phyloP scores from a whole-genome alignment of 2,888 invertebrate genomes.

The Drosophila macrospina region DNA sequence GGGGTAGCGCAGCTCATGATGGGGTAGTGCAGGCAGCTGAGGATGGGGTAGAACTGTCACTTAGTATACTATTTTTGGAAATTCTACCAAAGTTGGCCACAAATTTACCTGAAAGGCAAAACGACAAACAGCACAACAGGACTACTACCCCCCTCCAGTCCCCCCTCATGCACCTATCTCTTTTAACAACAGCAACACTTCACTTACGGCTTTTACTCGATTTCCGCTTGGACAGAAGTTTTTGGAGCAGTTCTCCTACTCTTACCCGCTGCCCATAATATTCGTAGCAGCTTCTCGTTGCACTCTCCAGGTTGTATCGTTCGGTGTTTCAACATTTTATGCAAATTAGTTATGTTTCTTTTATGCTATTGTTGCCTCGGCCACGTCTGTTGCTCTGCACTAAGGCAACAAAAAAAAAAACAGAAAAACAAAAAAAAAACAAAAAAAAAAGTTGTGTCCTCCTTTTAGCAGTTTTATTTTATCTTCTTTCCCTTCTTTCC shows the following conservation, averaged over 20 bases:
- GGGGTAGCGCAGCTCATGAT: too few relatives aligned
- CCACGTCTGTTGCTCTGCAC: constrained; percentile 60
- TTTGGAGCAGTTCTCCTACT: constrained; percentile 20
- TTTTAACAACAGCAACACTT: too few relatives aligned
- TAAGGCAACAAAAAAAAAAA: too few relatives aligned
- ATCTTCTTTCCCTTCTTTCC: background rate
- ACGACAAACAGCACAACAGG: constrained; percentile 6
- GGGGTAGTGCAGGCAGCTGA: background rate
- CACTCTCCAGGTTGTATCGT: background rate
- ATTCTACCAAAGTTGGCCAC: constrained; percentile 59
- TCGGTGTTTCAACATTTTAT: constrained; percentile 73
- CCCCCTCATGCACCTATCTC: too few relatives aligned
- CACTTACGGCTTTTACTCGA: constrained; percentile 64
- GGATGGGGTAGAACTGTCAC: constrained; percentile 62
- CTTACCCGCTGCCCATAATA: constrained; percentile 3
- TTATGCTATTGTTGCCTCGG: constrained; percentile 62
- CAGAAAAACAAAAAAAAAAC: too few relatives aligned
- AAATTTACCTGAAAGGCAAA: constrained; percentile 48
- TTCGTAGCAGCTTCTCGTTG: background rate
- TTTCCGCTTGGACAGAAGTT: constrained; percentile 65
- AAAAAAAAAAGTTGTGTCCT: constrained; percentile 49
- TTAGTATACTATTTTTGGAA: constrained; percentile 68
- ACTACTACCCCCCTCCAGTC: background rate
- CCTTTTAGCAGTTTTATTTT: background rate
- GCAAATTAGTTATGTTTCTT: constrained; percentile 81